phyloP scores from a whole-genome alignment of 2,888 invertebrate genomes.

The Tolmerus cingulatus region DNA sequence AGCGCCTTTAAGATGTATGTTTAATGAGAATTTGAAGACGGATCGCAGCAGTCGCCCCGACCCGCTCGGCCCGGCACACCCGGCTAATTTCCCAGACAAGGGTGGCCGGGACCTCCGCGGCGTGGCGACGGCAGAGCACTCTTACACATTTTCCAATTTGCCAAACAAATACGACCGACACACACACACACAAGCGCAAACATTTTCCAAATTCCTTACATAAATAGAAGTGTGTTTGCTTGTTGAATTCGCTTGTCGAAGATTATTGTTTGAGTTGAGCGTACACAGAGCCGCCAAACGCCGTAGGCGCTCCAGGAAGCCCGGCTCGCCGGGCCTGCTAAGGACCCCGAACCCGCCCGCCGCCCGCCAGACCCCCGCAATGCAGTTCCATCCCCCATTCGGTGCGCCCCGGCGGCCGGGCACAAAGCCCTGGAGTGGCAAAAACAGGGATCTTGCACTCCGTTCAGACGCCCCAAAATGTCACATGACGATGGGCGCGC shows the following conservation, averaged over 20 bases:
- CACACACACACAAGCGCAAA: slow-evolving; percentile 44
- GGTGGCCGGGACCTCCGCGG: slow-evolving; percentile 10
- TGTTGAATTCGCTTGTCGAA: slow-evolving; percentile 47
- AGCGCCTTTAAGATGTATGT: background rate
- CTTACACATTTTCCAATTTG: slow-evolving; percentile 47
- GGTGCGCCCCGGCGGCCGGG: background rate
- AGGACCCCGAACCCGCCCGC: background rate
- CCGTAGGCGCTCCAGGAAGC: slow-evolving; percentile 4
- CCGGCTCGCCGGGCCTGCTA: background rate
- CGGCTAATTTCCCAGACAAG: slow-evolving; percentile 22
- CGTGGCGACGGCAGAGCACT: slow-evolving; percentile 14
- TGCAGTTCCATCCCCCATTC: background rate
- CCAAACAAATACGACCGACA: slow-evolving; percentile 44
- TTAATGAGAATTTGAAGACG: slow-evolving; percentile 26
- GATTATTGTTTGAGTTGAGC: slow-evolving; percentile 48
- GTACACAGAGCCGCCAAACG: background rate
- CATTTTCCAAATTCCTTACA: slow-evolving; percentile 48
- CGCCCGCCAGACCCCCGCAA: background rate
- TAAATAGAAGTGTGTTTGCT: slow-evolving; percentile 48
- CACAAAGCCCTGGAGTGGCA: background rate
- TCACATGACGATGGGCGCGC: background rate
- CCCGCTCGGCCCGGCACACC: background rate
- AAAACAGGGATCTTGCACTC: background rate
- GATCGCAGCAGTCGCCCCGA: background rate
- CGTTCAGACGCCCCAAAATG: background rate